Conservation (phyloP, 2,797 vertebrate genomes). For the Channallabes apus region DNA sequence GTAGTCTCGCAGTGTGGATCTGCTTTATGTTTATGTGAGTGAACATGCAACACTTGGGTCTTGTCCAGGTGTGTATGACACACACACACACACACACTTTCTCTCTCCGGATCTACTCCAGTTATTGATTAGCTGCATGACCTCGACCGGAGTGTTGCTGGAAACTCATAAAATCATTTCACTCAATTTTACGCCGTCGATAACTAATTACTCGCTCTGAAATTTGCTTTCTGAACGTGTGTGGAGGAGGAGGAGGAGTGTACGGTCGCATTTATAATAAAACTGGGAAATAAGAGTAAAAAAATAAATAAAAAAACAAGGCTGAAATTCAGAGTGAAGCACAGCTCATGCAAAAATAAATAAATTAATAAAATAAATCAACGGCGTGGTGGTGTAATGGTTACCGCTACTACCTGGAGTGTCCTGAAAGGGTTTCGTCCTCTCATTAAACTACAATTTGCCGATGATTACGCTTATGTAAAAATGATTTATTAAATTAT, state of each 20-base stretch:
- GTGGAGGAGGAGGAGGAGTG: slow-evolving; percentile 63
- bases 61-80: slow-evolving; percentile 45
- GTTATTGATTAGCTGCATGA: slow-evolving; percentile 51
- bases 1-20: no score
- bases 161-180: slow-evolving; percentile 69
- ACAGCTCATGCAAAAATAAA: background rate
- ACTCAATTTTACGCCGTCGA: slow-evolving; percentile 72
- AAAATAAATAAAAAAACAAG: background rate
- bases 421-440: background rate
- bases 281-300: slow-evolving; percentile 63
- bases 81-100: background rate
- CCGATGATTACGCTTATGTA: background rate
- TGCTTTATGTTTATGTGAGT: background rate
- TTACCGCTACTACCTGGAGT: background rate
- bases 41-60: slow-evolving; percentile 11
- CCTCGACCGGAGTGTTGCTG: slow-evolving; percentile 42
- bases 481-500: no score
- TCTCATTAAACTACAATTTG: background rate
- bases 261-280: slow-evolving; percentile 67
- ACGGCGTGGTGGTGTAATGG: background rate
- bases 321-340: background rate
- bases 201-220: slow-evolving; percentile 75
- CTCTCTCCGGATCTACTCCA: slow-evolving; percentile 39
- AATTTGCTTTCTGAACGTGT: slow-evolving; percentile 68
- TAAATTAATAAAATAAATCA: background rate